These are phyloP conservation scores for Campaea margaritaria DNA, from an alignment of 2,888 invertebrate genomes.

Conservation along the genomic window DNA sequence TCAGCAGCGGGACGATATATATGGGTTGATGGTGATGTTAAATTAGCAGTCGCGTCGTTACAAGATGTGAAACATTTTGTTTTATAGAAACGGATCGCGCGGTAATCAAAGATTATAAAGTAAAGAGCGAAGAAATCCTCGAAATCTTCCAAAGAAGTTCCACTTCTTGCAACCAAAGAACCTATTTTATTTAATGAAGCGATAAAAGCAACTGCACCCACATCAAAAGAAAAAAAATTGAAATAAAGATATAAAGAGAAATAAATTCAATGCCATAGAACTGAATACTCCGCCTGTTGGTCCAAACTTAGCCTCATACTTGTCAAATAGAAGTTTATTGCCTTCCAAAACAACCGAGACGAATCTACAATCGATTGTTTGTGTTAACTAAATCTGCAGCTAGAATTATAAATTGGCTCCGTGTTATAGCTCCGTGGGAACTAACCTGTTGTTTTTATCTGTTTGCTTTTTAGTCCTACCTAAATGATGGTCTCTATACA, in stretches of 20 bases:
- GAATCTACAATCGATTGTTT: constrained; percentile 69
- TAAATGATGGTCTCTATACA: constrained; percentile 27
- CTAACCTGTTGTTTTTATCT: constrained; percentile 39
- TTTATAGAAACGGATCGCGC: too few relatives aligned
- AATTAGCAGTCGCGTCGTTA: too few relatives aligned
- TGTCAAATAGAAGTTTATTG: constrained; percentile 54
- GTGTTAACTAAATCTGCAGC: constrained; percentile 74
- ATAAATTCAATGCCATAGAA: too few relatives aligned
- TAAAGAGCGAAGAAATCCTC: too few relatives aligned
- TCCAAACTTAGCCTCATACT: constrained; percentile 32
- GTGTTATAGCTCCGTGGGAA: constrained; percentile 69
- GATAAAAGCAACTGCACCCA: background rate
- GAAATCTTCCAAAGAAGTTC: too few relatives aligned
- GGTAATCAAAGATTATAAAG: too few relatives aligned
- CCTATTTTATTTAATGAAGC: too few relatives aligned
- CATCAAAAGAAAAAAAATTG: constrained; percentile 4
- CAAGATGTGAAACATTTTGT: too few relatives aligned
- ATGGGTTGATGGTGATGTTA: too few relatives aligned
- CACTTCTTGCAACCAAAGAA: too few relatives aligned
- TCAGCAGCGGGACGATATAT: too few relatives aligned
- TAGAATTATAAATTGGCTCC: constrained; percentile 74
- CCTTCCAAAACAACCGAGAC: constrained; percentile 55
- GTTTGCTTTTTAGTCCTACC: constrained; percentile 40
- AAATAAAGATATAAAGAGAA: too few relatives aligned
- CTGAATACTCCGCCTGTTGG: background rate